phyloP scores from a whole-genome alignment of 2,113 vertebrate species.

The Anhinga anhinga region DNA sequence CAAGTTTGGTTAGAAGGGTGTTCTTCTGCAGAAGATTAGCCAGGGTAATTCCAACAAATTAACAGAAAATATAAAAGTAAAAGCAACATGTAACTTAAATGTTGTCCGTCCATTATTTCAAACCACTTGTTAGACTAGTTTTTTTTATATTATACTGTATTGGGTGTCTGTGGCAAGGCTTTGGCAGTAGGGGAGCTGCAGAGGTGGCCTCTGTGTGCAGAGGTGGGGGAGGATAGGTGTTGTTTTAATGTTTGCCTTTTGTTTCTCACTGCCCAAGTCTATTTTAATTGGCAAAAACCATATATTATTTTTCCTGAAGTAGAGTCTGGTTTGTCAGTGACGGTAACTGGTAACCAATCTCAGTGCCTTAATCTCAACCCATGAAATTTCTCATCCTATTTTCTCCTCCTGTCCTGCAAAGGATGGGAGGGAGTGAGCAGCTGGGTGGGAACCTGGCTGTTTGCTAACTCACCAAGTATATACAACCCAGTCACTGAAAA shows the following conservation, averaged over 20 bases:
- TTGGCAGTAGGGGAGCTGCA: not conserved
- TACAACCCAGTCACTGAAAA: not conserved
- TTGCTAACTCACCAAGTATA: not conserved
- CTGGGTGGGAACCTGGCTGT: not conserved
- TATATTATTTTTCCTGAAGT: not conserved
- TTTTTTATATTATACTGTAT: not conserved
- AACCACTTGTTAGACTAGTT: not conserved
- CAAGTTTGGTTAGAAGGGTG: fast-evolving
- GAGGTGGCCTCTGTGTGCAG: not conserved
- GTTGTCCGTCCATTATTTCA: not conserved
- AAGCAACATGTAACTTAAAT: not conserved
- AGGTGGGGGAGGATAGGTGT: not conserved
- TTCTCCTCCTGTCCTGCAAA: not conserved
- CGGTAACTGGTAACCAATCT: not conserved
- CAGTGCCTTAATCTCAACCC: not conserved
- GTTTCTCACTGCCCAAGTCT: not conserved
- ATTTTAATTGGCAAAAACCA: not conserved
- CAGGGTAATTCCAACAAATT: not conserved
- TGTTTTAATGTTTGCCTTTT: not conserved
- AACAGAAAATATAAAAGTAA: not conserved
- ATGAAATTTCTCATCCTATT: not conserved
- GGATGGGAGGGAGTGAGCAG: fast-evolving
- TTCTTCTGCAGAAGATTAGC: not conserved
- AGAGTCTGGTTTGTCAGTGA: not conserved
- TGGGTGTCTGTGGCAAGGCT: not conserved